A percentile compares a stretch with the other conserved stretches of the same genome.
Conservation (phyloP, 2,113 vertebrate genomes). For the Podarcis muralis region DNA sequence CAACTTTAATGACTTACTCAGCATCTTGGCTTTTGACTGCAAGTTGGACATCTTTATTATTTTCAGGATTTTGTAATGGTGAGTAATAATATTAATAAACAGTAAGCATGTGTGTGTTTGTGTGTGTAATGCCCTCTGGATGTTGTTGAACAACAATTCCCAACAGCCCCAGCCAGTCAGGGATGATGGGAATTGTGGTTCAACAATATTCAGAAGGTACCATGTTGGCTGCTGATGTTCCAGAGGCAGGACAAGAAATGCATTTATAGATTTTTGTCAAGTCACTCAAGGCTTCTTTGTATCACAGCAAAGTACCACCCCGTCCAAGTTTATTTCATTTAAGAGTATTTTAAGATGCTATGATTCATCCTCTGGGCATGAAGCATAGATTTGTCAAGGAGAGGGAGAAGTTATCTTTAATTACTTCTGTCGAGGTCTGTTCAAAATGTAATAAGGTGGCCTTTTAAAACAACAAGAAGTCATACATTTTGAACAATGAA, state of each 20-base stretch:
- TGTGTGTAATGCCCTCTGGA: too few species aligned
- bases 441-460: slow-evolving; percentile 63
- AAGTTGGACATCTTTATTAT: neutral
- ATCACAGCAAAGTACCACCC: slow-evolving; percentile 64
- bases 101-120: too few species aligned
- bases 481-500: slow-evolving; percentile 55
- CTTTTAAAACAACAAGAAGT: slow-evolving; percentile 13
- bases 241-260: neutral
- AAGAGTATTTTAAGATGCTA: slow-evolving; percentile 60
- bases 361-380: slow-evolving; percentile 66
- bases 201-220: neutral
- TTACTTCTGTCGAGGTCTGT: slow-evolving; percentile 50
- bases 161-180: too few species aligned
- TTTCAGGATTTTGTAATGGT: neutral
- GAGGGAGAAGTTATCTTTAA: slow-evolving; percentile 66
- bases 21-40: neutral
- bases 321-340: slow-evolving; percentile 66
- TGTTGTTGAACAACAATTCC: too few species aligned
- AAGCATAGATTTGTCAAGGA: slow-evolving; percentile 63
- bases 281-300: slow-evolving; percentile 60
- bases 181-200: too few species aligned
- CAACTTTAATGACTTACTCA: neutral
- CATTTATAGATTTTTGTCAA: slow-evolving; percentile 49
- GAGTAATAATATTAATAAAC: too few species aligned
- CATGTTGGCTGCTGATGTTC: neutral